phyloP scores from a whole-genome alignment of 2,888 invertebrate species.

The Mythimna impura region DNA sequence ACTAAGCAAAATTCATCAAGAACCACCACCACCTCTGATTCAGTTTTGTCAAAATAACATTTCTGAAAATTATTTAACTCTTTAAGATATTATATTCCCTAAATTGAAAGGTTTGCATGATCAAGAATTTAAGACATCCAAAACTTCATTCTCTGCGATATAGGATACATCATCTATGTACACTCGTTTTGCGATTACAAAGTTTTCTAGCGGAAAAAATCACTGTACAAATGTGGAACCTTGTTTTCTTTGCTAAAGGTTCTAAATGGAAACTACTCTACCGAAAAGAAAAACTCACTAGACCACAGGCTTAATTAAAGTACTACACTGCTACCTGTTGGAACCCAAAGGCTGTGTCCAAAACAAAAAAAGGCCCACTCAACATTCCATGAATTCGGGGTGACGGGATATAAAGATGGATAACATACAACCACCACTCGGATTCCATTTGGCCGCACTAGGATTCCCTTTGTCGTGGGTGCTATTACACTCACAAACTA shows the following conservation, averaged over 20 bases:
- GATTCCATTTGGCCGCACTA: constrained; percentile 40
- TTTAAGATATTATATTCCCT: not conserved
- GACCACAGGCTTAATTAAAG: constrained; percentile 19
- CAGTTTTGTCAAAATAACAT: not conserved
- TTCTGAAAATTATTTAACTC: not conserved
- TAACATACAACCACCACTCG: constrained; percentile 26
- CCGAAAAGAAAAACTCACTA: not conserved
- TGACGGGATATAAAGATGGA: constrained; percentile 48
- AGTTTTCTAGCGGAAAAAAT: not conserved
- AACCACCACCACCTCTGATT: not conserved
- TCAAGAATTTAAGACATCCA: not conserved
- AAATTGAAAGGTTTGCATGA: not conserved
- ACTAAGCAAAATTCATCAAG: not conserved
- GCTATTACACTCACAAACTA: constrained; percentile 31
- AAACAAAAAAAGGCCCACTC: constrained; percentile 43
- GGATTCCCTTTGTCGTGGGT: constrained; percentile 35
- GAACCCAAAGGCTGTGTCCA: constrained; percentile 19
- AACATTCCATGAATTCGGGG: constrained; percentile 30
- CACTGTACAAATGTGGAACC: not conserved
- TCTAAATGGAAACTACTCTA: constrained; percentile 10
- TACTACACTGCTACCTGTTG: constrained; percentile 28
- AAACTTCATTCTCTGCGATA: not conserved
- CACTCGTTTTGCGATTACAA: not conserved
- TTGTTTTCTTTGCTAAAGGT: not conserved
- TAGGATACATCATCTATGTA: not conserved